A percentile compares a stretch with the other conserved stretches of the same genome.
phyloP scores from a whole-genome alignment of 2,113 vertebrate species.

The Rhodinocichla rosea region DNA sequence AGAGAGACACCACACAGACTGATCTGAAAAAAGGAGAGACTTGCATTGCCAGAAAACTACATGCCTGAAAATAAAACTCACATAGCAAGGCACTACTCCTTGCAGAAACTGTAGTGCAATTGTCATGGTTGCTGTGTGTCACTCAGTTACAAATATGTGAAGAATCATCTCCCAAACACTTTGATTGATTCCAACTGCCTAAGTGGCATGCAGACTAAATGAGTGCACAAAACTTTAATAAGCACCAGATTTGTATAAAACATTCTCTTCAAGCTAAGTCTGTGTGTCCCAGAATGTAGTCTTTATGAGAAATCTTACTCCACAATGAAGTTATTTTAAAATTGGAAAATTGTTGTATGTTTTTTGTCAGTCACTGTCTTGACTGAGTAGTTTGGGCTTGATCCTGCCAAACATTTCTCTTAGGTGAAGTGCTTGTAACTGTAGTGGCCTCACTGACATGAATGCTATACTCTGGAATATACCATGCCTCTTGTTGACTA shows the following conservation, averaged over 20 bases:
- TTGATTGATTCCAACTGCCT: not conserved
- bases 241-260: constrained; percentile 16
- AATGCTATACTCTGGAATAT: not conserved
- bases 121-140: not conserved
- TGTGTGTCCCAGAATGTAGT: not conserved
- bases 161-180: not conserved
- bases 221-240: not conserved
- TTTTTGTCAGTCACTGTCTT: constrained; percentile 23
- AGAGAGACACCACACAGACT: not conserved
- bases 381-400: not conserved
- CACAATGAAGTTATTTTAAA: not conserved
- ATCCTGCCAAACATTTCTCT: not conserved
- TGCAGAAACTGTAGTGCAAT: not conserved
- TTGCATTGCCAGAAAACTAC: not conserved
- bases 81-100: not conserved
- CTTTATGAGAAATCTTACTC: constrained; percentile 12
- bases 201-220: not conserved
- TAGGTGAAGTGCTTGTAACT: not conserved
- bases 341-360: not conserved
- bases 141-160: not conserved
- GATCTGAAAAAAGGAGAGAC: not conserved
- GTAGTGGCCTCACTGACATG: not conserved
- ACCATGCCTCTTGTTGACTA: not conserved
- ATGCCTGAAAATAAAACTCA: not conserved
- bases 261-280: not conserved